Conservation (phyloP, 2,888 invertebrate species). For the Hirtodrosophila alboralis region DNA sequence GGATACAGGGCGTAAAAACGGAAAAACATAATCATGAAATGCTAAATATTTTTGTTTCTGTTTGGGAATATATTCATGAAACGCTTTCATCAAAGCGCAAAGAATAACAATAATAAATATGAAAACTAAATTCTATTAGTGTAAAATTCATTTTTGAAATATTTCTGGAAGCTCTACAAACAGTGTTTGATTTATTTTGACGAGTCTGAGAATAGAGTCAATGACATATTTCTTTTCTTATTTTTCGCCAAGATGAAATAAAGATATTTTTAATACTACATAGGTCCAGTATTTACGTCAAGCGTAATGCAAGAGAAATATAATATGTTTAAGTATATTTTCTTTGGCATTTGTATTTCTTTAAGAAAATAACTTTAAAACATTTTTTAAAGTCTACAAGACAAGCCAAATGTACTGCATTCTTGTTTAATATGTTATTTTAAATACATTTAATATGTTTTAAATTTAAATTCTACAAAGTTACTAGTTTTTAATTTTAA, state of each 20-base stretch:
- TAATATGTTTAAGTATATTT: constrained; percentile 10
- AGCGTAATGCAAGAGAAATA: constrained; percentile 17
- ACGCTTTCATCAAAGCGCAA: constrained; percentile 41
- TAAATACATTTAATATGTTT: too few species aligned
- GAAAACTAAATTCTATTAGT: constrained; percentile 10
- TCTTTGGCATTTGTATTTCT: not conserved
- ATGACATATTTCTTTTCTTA: constrained; percentile 33
- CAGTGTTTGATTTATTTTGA: constrained; percentile 6
- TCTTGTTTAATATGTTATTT: too few species aligned
- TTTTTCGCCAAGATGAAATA: constrained; percentile 11
- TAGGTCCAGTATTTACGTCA: constrained; percentile 32
- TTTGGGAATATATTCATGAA: constrained; percentile 22
- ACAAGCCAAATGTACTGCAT: not conserved
- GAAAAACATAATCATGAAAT: constrained; percentile 8
- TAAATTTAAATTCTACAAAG: too few species aligned
- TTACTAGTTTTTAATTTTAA: too few species aligned
- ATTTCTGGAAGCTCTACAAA: constrained; percentile 12
- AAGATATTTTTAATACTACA: constrained; percentile 4
- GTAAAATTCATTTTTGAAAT: constrained; percentile 5
- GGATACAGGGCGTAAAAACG: constrained; percentile 2
- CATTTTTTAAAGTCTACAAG: constrained; percentile 6
- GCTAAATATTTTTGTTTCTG: constrained; percentile 1
- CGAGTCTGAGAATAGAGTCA: constrained; percentile 15
- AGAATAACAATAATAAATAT: constrained; percentile 39
- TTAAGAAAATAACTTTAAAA: constrained; percentile 3